Base-by-base conservation (phyloP, 2,888 invertebrate species). In the Tipula lateralis region DNA sequence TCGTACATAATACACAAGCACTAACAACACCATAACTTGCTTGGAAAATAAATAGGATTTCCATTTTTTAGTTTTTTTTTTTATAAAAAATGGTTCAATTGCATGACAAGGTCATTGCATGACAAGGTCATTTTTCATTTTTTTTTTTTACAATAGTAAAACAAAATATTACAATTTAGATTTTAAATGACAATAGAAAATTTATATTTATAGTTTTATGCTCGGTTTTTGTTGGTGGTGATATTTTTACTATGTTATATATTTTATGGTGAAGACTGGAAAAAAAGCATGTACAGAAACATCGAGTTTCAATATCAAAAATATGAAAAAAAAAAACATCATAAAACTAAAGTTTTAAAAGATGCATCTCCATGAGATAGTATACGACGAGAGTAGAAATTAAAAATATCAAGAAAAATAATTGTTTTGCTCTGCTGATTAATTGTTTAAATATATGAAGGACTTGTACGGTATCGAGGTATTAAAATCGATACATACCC, bases 301-400 rank as follows among this genome's bases (percentile, higher is more conserved):
- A 66, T 66, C 24, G 24, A 24, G 66, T 66, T 24, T 66, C 66
- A 66, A 66, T n/a, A n/a, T 44, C n/a, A 12, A 19, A 66, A 66
- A 66, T 66, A 66, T 66, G 66, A 66, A 66, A 66, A 66, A 66
- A n/a, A n/a, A n/a, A n/a, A n/a, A n/a, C n/a, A n/a, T n/a, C n/a
- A n/a, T n/a, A n/a, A n/a, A n/a, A n/a, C n/a, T n/a, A n/a, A n/a
- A n/a, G n/a, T n/a, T n/a, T n/a, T n/a, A n/a, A n/a, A n/a, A n/a
- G n/a, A n/a, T n/a, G n/a, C n/a, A n/a, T n/a, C n/a, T n/a, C n/a
- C n/a, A n/a, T n/a, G n/a, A n/a, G n/a, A n/a, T n/a, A n/a, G n/a
- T n/a, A n/a, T n/a, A n/a, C n/a, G n/a, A n/a, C n/a, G n/a, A n/a
- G n/a, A n/a, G n/a, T n/a, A n/a, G n/a, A n/a, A n/a, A n/a, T n/a